Base-by-base conservation (phyloP, 2,888 invertebrate species). In the Abrostola tripartita region DNA sequence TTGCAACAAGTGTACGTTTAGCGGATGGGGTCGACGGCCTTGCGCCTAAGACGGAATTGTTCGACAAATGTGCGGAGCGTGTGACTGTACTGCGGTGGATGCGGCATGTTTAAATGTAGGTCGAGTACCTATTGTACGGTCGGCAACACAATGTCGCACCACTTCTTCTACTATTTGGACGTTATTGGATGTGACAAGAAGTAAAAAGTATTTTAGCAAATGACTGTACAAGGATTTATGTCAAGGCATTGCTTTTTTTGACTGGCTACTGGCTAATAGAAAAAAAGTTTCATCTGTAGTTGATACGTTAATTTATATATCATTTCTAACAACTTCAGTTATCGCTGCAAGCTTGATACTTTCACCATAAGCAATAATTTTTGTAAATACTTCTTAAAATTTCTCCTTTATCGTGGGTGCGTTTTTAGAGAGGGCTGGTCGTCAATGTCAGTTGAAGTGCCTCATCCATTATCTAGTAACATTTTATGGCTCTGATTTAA, bases 1-100 rank as follows among this genome's bases (percentile, higher is more conserved):
- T 57, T 60, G 56, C 38, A 24, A 65, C 54, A 65, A 72, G 71
- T 60, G 65, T 56, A 56, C 44, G 71, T 70, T 73, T 57, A 58
- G 37, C 47, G 53, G 65, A 64, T 73, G 59, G 47, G 87, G 80
- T 86, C 86, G 67, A 78, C 78, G 82, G 65, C 85, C 86, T 84
- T 82, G 81, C 70, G 71, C 61, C 76, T 75, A 76, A 82, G 75
- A 72, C 78, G 75, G 82, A 82, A 81, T 82, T 81, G 76, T 79
- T 83, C 77, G 75, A 71, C 74, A 74, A 72, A 77, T 70, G 68
- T 65, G 62, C 52, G 55, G 65, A 72, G 44, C 47, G 42, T 38
- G 57, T 61, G 55, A 61, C 38, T 42, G 44, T 65, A 50, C 52
- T 61, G 52, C n/a, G 57, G 57, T 69, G 76, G 78, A 80, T 73